phyloP scores from a whole-genome alignment of 64 coral and sea anemone species.

The Platygyra sinensis region DNA sequence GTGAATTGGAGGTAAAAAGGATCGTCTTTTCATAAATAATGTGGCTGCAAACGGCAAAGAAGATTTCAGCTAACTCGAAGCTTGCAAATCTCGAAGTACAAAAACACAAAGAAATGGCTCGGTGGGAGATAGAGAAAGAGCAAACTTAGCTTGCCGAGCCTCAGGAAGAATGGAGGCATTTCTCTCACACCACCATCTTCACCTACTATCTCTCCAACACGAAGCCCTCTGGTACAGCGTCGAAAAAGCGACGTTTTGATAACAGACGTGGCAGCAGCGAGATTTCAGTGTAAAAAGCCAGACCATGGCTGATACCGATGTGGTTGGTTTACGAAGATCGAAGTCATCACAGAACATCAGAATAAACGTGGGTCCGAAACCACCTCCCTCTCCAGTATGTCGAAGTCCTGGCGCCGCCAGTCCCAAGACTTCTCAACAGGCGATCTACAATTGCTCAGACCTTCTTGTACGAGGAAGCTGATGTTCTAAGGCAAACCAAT shows the following conservation, averaged over 20 bases:
- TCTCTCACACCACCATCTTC: constrained; percentile 15
- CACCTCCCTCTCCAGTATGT: neutral
- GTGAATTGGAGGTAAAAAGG: constrained; percentile 1
- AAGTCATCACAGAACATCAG: constrained; percentile 25
- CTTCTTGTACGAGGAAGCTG: neutral
- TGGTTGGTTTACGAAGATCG: constrained; percentile 18
- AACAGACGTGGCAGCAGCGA: neutral
- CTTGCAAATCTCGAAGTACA: constrained; percentile 23
- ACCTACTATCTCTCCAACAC: neutral
- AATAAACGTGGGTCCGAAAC: neutral
- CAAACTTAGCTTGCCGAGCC: constrained; percentile 11
- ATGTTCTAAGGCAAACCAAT: too few species aligned
- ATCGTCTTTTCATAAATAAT: neutral
- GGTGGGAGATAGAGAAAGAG: constrained; percentile 36
- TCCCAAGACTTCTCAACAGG: neutral
- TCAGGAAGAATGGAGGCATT: neutral
- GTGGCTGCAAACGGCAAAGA: constrained; percentile 3
- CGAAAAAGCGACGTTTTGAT: neutral
- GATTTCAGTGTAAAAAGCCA: neutral
- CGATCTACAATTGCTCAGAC: constrained; percentile 11
- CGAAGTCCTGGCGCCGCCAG: neutral
- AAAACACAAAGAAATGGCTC: constrained; percentile 7
- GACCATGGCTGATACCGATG: neutral
- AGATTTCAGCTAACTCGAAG: neutral
- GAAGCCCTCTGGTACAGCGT: constrained; percentile 8